Evolutionary conservation across 2,797 vertebrate genomes (phyloP), one percentile per base, ranked within the genome.

Genomic region (Cuculus canorus): DNA sequence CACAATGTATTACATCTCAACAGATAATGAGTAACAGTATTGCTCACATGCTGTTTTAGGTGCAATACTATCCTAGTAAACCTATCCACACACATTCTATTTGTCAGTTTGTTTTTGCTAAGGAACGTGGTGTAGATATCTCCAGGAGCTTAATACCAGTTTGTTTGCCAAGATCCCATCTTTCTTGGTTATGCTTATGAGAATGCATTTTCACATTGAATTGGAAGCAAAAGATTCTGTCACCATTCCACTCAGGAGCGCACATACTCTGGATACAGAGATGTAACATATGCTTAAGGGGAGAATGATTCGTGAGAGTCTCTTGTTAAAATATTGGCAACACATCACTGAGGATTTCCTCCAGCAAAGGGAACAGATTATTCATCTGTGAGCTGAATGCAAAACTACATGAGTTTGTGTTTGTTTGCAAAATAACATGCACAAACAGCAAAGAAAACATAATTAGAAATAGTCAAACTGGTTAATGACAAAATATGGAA

Each of bases 241-340:
- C 32, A 9, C 27, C 52, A 47, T 85, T 93, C 32, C 37, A 71
- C 64, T 77, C 45, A 61, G 39, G 71, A 86, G 77, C 33, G 75
- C 56, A 68, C 28, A 39, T 78, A 68, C 37, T 85, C 35, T 37
- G 85, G 77, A 84, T 82, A 50, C 52, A 66, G 0, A 43, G 63
- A 89, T 91, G 95, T 95, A 92, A 91, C 71, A 82, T 9, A 75
- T 54, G 83, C 86, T 95, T 93, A 95, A 92, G 53, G 64, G 84
- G 47, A 89, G 84, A 95, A 80, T 75, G 61, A 85, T 85, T 85
- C 92, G 52, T 93, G 72, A 88, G 66, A 92, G 30, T 35, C 37
- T 80, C 53, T 91, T 94, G 68, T 91, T 94, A 95, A 94, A 95
- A 87, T 92, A 95, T 71, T 93, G 94, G 86, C 92, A 95, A 50